These are phyloP conservation scores for Tapirus terrestris DNA, from an alignment of 2,113 vertebrate species.

Conservation along the genomic window DNA sequence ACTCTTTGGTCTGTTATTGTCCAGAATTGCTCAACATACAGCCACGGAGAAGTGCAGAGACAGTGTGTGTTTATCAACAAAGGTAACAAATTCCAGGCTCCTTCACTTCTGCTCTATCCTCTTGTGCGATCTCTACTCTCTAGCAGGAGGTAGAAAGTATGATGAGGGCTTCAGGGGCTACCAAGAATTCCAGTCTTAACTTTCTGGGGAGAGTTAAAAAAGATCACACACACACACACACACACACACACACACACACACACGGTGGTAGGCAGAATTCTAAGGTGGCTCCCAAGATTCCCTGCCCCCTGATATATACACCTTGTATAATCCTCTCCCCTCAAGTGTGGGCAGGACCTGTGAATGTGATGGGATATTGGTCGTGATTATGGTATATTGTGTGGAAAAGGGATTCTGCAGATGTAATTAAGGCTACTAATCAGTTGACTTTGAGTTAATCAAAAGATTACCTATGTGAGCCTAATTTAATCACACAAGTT, in stretches of 20 bases:
- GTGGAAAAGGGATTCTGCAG: neutral
- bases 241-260: neutral
- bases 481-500: neutral
- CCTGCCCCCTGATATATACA: neutral
- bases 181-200: neutral
- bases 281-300: neutral
- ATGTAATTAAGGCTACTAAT: neutral
- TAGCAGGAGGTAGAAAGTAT: neutral
- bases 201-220: neutral
- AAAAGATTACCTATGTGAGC: neutral
- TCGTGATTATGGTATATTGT: neutral
- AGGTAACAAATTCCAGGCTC: neutral
- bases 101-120: neutral
- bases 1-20: neutral
- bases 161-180: neutral
- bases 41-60: neutral
- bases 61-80: neutral
- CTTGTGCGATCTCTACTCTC: neutral
- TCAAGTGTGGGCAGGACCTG: neutral
- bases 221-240: neutral
- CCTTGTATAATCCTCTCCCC: neutral
- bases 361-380: neutral
- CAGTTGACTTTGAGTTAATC: neutral
- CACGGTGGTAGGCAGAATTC: neutral
- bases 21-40: neutral